Evolutionary conservation across 2,888 invertebrate genomes (phyloP).

Genomic region (Orchesellides sinensis): DNA sequence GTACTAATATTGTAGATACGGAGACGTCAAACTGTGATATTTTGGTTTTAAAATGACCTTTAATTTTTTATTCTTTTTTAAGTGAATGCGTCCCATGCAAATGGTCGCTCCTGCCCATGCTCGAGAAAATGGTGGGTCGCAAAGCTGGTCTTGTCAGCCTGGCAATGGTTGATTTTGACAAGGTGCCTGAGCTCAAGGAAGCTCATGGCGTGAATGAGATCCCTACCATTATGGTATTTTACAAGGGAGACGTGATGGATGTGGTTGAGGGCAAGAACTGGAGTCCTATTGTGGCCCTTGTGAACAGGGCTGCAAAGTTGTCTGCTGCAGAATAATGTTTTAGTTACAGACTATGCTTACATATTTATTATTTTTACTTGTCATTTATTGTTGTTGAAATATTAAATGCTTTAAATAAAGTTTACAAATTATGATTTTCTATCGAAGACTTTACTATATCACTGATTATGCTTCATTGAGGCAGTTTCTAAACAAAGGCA

Average conservation of each 20-base stretch:
- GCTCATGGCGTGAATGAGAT: conserved; percentile 52
- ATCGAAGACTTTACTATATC: too few relatives aligned
- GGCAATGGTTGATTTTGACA: conserved; percentile 60
- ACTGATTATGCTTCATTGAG: too few relatives aligned
- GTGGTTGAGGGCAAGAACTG: conserved; percentile 59
- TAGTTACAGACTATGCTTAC: not conserved
- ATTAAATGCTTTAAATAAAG: too few relatives aligned
- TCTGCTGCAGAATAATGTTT: not conserved
- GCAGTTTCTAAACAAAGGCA: too few relatives aligned
- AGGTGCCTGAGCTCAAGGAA: conserved; percentile 53
- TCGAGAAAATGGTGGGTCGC: conserved; percentile 61
- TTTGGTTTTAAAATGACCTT: not conserved
- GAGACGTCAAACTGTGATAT: not conserved
- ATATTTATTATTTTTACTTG: not conserved
- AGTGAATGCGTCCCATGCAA: conserved; percentile 57
- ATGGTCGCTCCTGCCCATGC: conserved; percentile 63
- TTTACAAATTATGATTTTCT: too few relatives aligned
- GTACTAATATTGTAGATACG: conserved; percentile 37
- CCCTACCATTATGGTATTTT: conserved; percentile 56
- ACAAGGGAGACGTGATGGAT: conserved; percentile 59
- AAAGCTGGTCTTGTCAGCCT: conserved; percentile 44
- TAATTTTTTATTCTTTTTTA: not conserved
- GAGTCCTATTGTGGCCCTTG: conserved; percentile 53
- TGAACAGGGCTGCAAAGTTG: conserved; percentile 57
- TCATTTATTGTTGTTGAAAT: too few relatives aligned